These are phyloP conservation scores for Sporophila hypoxantha DNA, from an alignment of 2,113 vertebrate species.

Conservation along the genomic window DNA sequence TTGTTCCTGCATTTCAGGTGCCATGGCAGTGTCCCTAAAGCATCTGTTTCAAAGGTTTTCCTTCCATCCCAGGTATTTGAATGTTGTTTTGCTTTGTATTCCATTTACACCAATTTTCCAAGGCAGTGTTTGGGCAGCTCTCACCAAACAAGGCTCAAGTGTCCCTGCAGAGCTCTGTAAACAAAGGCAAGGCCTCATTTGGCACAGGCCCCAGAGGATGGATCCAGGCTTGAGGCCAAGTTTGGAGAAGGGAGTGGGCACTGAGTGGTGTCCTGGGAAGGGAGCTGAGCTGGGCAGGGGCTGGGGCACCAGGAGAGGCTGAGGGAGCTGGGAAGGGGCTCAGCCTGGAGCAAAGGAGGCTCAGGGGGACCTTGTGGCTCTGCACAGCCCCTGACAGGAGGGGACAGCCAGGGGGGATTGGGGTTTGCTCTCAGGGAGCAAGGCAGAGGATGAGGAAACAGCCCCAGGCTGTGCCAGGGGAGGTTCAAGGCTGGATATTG, in stretches of 20 bases:
- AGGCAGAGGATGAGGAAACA: neutral
- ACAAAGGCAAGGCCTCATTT: neutral
- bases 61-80: neutral
- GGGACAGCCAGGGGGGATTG: accelerated
- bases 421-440: neutral
- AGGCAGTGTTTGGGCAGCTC: neutral
- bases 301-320: neutral
- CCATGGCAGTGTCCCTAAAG: neutral
- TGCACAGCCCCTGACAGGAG: neutral
- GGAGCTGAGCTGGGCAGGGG: neutral
- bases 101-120: neutral
- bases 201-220: neutral
- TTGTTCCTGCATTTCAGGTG: neutral
- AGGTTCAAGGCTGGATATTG: neutral
- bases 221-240: neutral
- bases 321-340: neutral
- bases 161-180: neutral
- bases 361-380: neutral
- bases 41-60: neutral
- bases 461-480: neutral
- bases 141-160: neutral
- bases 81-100: neutral
- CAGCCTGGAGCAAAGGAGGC: neutral
- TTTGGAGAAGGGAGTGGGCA: neutral
- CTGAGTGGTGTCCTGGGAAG: neutral